Evolutionary conservation across 2,797 vertebrate species (phyloP), one percentile per base, ranked within the genome.

Genomic region (Channallabes apus): DNA sequence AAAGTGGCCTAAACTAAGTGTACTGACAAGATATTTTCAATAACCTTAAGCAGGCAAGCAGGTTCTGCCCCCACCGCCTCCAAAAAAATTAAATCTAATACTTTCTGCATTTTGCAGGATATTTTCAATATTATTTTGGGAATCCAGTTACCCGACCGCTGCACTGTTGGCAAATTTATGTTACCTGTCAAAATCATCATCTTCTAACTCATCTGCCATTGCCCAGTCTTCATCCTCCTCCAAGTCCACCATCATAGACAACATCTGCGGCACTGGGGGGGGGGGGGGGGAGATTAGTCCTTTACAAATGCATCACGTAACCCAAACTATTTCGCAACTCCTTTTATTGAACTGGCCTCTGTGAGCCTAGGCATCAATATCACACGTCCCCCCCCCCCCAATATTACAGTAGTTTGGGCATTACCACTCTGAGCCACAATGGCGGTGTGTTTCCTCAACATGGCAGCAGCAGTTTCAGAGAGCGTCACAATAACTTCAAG

Each of bases 171-270:
- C 72, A 38, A 64, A 62, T 58, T 18, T 15, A 17, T 17, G 0
- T 84, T 69, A 98, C 98, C 98, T 99, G 93, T 99, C 98, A 93
- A 98, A 98, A 90, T 99, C 98, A 84, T 99, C 98, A 35, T 99
- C 97, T 92, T 98, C 98, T 81, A 99, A 93, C 81, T 99, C 98
- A 76, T 99, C 98, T 1, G 97, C 96, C 94, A 97, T 96, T 62
- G 98, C 96, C 98, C 98, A 99, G 29, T 99, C 97, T 61, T 99
- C 98, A 68, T 99, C 98, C 18, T 99, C 98, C 92, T 99, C 98
- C 7, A 99, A 94, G 90, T 99, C 98, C 90, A 99, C 98, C 98
- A 99, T 99, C 98, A 99, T 99, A 1, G 98, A 93, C 91, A 99
- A 89, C 98, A 99, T 99, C 91, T 99, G 98, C 86, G 97, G 98